Base-by-base conservation (phyloP, 2,888 invertebrate genomes). In the Ectemnius continuus region DNA sequence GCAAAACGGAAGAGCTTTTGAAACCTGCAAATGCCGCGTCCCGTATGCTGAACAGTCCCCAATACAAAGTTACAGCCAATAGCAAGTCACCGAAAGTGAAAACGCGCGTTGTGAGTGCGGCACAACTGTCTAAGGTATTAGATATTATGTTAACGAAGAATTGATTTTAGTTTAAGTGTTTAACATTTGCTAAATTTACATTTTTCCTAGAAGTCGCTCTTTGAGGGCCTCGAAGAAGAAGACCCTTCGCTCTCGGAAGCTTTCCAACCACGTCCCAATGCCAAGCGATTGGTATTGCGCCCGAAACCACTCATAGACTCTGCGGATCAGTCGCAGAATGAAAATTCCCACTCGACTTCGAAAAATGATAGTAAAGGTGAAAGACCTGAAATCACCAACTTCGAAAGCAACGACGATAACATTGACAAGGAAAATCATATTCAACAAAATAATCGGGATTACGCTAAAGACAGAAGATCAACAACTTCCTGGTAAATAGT, bases 221-320 rank as follows among this genome's bases (percentile, higher is more conserved):
- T 98, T 90, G 97, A 97, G 86, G 97, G 97, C 0, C 91, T 97
- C 1, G 96, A 96, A 80, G 97, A 97, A 84, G 95, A 95, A 11
- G 96, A 96, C 87, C 93, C 94, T 5, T 93, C 92, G 61, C 86
- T 95, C 0, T 93, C 94, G 71, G 93, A 93, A 72, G 89, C 89
- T 92, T 83, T 91, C 93, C 79, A 93, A 91, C 75, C 88, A 92
- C 77, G 94, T 92, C 85, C 94, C 11, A 94, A 94, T 83, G 93
- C 96, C 0, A 97, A 96, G 88, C 94, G 96, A 2, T 92, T 97
- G 14, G 94, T 95, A 3, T 91, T 97, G 5, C 94, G 95, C 20
- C 94, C 94, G 2, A 93, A 93, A 78, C 68, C 78, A 11, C 56
- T 70, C 8, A 72, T 70, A n/a, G 82, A 82, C 20, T 76, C 84